Evolutionary conservation across 2,888 invertebrate species (phyloP).

Genomic region (Nemurella pictetii): DNA sequence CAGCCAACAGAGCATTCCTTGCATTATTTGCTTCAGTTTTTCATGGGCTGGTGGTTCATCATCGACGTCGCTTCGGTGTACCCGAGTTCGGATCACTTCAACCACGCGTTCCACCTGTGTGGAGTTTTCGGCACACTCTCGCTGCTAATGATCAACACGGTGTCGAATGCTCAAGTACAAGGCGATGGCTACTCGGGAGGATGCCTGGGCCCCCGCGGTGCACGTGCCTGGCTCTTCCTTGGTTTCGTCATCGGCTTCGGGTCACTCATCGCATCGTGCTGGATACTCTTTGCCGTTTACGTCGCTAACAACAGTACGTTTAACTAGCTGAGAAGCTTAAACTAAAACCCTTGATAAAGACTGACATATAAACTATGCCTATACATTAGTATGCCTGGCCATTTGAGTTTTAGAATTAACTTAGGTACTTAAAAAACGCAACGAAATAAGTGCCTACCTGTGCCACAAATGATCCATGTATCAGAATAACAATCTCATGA

Average conservation of each 20-base stretch:
- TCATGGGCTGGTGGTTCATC: constrained; percentile 96
- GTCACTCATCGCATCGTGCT: constrained; percentile 91
- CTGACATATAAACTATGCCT: no score
- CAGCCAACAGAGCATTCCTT: background rate
- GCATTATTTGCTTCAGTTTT: constrained; percentile 69
- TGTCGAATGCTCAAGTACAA: constrained; percentile 90
- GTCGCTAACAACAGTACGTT: constrained; percentile 53
- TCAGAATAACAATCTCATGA: no score
- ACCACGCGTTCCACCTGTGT: constrained; percentile 79
- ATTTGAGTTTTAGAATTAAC: constrained; percentile 8
- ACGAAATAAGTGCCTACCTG: background rate
- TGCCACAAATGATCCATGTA: no score
- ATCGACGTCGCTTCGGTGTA: constrained; percentile 90
- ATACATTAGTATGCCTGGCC: background rate
- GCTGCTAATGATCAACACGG: constrained; percentile 95
- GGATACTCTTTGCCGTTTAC: constrained; percentile 92
- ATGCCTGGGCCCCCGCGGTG: constrained; percentile 83
- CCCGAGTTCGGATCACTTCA: constrained; percentile 58
- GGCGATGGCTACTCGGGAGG: constrained; percentile 84
- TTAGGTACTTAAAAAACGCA: constrained; percentile 12
- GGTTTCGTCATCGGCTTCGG: constrained; percentile 97
- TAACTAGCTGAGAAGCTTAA: background rate
- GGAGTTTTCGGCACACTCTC: constrained; percentile 94
- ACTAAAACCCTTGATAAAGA: no score
- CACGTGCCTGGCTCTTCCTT: constrained; percentile 91